phyloP scores from a whole-genome alignment of 2,888 invertebrate species.

The Meandrusa payeni region DNA sequence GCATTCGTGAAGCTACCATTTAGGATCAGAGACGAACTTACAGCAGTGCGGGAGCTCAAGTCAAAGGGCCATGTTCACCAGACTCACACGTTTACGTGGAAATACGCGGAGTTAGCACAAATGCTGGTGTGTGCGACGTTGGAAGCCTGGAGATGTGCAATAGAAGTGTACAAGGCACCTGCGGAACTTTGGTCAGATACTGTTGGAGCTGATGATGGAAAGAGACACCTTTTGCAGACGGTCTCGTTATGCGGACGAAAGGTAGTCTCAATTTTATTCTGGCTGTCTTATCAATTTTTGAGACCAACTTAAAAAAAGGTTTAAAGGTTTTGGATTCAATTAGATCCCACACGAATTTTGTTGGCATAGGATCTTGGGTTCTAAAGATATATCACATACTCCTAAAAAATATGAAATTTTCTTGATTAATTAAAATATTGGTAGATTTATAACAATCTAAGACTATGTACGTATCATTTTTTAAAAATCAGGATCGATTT shows the following conservation, averaged over 20 bases:
- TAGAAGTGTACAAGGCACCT: conserved; percentile 62
- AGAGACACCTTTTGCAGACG: conserved; percentile 80
- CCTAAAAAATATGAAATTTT: too few relatives aligned
- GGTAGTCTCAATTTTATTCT: conserved; percentile 43
- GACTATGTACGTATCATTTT: too few relatives aligned
- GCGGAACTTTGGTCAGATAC: conserved; percentile 77
- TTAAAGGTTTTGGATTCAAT: too few relatives aligned
- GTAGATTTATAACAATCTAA: too few relatives aligned
- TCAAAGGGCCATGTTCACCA: conserved; percentile 51
- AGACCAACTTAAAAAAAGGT: too few relatives aligned
- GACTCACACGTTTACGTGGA: conserved; percentile 63
- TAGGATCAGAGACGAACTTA: conserved; percentile 52
- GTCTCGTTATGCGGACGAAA: conserved; percentile 86
- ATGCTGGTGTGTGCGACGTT: conserved; percentile 55
- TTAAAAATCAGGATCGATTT: too few relatives aligned
- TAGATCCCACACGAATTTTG: too few relatives aligned
- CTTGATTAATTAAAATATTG: too few relatives aligned
- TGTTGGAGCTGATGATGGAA: conserved; percentile 77
- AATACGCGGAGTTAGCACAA: conserved; percentile 63
- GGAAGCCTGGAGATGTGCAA: conserved; percentile 51
- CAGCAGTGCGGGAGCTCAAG: conserved; percentile 55
- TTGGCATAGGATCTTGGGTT: too few relatives aligned
- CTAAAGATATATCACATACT: too few relatives aligned
- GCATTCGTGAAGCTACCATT: conserved; percentile 52
- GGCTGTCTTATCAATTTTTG: too few relatives aligned